phyloP scores from a whole-genome alignment of 2,888 invertebrate genomes.

The Lutraria lutraria region DNA sequence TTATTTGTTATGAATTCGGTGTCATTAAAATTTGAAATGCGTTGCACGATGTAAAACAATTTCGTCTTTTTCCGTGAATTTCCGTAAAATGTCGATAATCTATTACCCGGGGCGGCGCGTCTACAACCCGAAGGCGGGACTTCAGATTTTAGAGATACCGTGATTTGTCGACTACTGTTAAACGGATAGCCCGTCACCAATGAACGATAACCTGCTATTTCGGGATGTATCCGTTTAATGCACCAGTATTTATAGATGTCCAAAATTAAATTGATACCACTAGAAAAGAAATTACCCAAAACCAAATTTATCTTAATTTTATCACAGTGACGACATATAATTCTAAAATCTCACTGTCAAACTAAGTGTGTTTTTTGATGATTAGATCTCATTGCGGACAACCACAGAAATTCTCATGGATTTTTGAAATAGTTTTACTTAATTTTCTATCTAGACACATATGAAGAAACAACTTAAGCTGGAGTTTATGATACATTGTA shows the following conservation, averaged over 20 bases:
- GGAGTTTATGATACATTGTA: background rate
- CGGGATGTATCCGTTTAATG: constrained; percentile 52
- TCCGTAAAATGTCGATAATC: background rate
- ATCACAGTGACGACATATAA: background rate
- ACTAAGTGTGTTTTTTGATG: background rate
- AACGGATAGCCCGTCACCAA: constrained; percentile 43
- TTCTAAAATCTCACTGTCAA: background rate
- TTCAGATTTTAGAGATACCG: constrained; percentile 14
- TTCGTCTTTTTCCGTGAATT: background rate
- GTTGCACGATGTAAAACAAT: background rate
- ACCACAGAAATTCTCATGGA: constrained; percentile 16
- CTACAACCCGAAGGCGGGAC: constrained; percentile 39
- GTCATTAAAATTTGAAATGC: background rate
- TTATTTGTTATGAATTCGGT: constrained; percentile 24
- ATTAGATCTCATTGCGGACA: background rate
- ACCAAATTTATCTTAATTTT: constrained; percentile 34
- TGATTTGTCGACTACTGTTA: constrained; percentile 39
- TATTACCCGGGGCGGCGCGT: constrained; percentile 40
- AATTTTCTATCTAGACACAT: background rate
- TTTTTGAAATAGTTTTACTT: constrained; percentile 8
- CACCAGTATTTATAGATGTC: constrained; percentile 47
- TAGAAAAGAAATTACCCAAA: constrained; percentile 34
- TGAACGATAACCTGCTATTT: constrained; percentile 40
- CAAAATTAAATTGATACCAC: constrained; percentile 39
- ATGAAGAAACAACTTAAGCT: background rate